Base-by-base conservation (phyloP, 2,888 invertebrate genomes). In the Lasioglossum leucozonium region DNA sequence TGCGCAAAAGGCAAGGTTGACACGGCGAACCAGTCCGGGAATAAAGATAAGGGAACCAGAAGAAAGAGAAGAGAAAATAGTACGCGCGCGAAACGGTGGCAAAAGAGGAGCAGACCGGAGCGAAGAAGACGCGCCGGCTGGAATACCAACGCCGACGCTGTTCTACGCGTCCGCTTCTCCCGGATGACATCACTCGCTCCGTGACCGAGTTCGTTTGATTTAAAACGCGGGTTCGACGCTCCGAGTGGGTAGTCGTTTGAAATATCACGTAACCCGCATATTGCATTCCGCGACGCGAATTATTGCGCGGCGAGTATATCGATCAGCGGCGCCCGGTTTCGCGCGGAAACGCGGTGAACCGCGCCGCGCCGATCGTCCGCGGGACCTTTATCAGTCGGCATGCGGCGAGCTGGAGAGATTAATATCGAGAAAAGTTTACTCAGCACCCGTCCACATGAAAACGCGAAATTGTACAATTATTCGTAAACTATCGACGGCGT, bases 201-300 rank as follows among this genome's bases (percentile, higher is more conserved):
- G 44, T 78, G 84, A 76, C 77, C 81, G 75, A 83, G 75, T 79
- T 85, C 72, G 78, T 81, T 79, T 86, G 81, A 85, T 73, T 85
- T 79, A 51, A n/a, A 81, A 78, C 67, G 67, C 74, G 42, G 47
- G 55, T 77, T 76, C 62, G 74, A 72, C 67, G 74, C 34, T 58
- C 44, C 75, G 58, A 72, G 72, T 78, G 58, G 83, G 83, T 79
- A 67, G 84, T 58, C 79, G 75, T 51, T 75, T 76, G 83, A 76
- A 83, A 83, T 79, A 79, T 84, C 82, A 82, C 84, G 84, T 84
- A 84, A 84, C 82, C 78, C 78, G 83, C 75, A 65, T 58, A 74
- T 74, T 72, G 74, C 62, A 74, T 78, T 37, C 77, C 78, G 78
- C 65, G 72, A 67, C 18, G 74, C 72, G 78, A 84, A 84, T 84